Base-by-base conservation (phyloP, 2,797 vertebrate species). In the Iguana delicatissima region DNA sequence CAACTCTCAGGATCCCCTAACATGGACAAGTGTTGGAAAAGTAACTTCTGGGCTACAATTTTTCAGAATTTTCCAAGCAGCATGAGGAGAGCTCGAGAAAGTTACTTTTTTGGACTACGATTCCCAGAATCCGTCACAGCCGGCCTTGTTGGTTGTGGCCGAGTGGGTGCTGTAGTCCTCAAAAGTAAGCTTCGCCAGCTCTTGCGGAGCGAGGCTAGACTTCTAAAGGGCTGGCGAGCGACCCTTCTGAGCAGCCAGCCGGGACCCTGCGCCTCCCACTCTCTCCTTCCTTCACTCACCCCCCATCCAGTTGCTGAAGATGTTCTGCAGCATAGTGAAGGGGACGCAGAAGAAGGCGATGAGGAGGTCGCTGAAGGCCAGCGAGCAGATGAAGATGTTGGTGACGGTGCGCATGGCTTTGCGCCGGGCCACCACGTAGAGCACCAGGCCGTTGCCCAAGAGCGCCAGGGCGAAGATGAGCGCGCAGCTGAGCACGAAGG, bases 301-400 rank as follows among this genome's bases (percentile, higher is more conserved):
- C 84, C 97, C 97, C 0, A 97, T 93, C 97, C 97, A 97, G 94
- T 95, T 94, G 87, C 96, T 96, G 2, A 94, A 97, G 92, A 97
- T 90, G 91, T 98, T 97, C 95, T 98, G 97, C 8, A 98, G 93
- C 96, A 96, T 92, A 42, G 97, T 97, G 93, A 98, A 97, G 0
- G 97, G 97, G 55, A 98, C 96, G 84, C 97, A 98, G 95, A 98
- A 98, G 93, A 97, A 97, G 74, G 97, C 94, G 92, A 98, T 96
- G 86, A 97, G 97, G 29, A 98, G 94, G 91, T 98, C 97, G 91
- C 97, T 97, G 88, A 98, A 95, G 1, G 97, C 97, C 95, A 98
- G 88, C 16, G 97, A 98, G 90, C 97, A 97, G 95, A 98, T 97
- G 93, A 98, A 98, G 91, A 97, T 95, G 93, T 97, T 97, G 89